Evolutionary conservation across 2,888 invertebrate genomes (phyloP).

Genomic region (Subacronicta megacephala): DNA sequence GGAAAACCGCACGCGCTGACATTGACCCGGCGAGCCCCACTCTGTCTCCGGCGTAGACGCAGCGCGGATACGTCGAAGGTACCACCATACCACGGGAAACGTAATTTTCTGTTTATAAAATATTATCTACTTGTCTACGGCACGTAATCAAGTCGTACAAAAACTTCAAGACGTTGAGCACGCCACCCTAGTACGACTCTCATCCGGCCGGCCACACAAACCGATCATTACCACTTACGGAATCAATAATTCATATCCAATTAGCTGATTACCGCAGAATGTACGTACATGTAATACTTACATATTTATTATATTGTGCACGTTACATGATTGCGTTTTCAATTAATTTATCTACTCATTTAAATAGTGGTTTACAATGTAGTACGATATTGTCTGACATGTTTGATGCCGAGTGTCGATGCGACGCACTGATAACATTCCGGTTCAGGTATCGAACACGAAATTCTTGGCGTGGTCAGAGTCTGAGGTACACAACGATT

Average conservation of each 20-base stretch:
- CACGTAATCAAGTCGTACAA: constrained; percentile 56
- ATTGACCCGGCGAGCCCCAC: constrained; percentile 72
- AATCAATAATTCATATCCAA: constrained; percentile 82
- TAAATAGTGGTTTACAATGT: constrained; percentile 82
- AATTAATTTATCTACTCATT: constrained; percentile 77
- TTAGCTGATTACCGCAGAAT: constrained; percentile 79
- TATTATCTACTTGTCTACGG: constrained; percentile 47
- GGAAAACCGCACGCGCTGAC: constrained; percentile 80
- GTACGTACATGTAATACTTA: constrained; percentile 62
- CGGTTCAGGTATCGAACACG: constrained; percentile 83
- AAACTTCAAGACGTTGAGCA: constrained; percentile 63
- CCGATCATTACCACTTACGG: constrained; percentile 73
- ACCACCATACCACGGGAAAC: constrained; percentile 31
- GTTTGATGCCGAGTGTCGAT: constrained; percentile 80
- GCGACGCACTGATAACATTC: constrained; percentile 86
- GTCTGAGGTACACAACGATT: constrained; percentile 74
- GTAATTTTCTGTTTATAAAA: constrained; percentile 54
- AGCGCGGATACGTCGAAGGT: neutral
- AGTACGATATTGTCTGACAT: constrained; percentile 76
- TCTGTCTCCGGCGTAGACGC: constrained; percentile 29
- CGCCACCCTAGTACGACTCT: constrained; percentile 60
- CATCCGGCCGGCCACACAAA: constrained; percentile 65
- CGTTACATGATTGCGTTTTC: constrained; percentile 68
- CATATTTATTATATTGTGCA: constrained; percentile 62
- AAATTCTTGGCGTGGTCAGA: constrained; percentile 83